These are phyloP conservation scores for Isaurus tuberculatus DNA, from an alignment of 92 coral and sea anemone species.

Conservation along the genomic window DNA sequence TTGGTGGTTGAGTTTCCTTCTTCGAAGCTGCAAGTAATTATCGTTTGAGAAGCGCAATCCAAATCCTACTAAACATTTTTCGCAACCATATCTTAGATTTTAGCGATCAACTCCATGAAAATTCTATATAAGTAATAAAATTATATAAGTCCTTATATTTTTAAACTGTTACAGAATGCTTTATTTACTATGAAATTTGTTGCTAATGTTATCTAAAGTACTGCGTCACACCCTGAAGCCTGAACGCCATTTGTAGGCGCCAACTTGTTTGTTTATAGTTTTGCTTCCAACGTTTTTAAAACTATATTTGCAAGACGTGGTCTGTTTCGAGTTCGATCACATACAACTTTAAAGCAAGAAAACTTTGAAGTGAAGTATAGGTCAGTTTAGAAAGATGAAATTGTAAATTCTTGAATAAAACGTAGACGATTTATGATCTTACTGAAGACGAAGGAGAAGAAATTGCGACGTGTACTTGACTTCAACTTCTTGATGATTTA, in stretches of 20 bases:
- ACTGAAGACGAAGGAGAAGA: too few relatives aligned
- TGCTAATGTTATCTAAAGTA: background rate
- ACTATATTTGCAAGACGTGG: conserved; percentile 38
- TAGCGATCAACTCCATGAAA: background rate
- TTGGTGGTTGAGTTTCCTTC: background rate
- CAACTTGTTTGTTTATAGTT: conserved; percentile 37
- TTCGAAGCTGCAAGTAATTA: conserved; percentile 13
- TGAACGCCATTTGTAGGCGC: conserved; percentile 36
- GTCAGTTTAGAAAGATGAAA: too few relatives aligned
- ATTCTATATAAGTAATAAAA: background rate
- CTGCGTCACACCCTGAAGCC: conserved; percentile 44
- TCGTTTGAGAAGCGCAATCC: conserved; percentile 5
- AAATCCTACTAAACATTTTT: background rate
- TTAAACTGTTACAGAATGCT: background rate
- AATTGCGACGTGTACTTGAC: too few relatives aligned
- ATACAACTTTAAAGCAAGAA: too few relatives aligned
- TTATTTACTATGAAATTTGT: background rate
- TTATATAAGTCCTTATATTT: background rate
- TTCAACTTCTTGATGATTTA: too few relatives aligned
- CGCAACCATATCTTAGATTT: background rate
- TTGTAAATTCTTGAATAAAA: too few relatives aligned
- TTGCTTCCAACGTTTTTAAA: conserved; percentile 14
- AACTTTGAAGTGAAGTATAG: too few relatives aligned
- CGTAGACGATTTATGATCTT: too few relatives aligned
- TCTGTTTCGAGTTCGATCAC: background rate